Percentiles rank a stretch among this genome's conserved stretches.
Conservation (phyloP, 2,113 vertebrate genomes). For the Corythornis cristatus region DNA sequence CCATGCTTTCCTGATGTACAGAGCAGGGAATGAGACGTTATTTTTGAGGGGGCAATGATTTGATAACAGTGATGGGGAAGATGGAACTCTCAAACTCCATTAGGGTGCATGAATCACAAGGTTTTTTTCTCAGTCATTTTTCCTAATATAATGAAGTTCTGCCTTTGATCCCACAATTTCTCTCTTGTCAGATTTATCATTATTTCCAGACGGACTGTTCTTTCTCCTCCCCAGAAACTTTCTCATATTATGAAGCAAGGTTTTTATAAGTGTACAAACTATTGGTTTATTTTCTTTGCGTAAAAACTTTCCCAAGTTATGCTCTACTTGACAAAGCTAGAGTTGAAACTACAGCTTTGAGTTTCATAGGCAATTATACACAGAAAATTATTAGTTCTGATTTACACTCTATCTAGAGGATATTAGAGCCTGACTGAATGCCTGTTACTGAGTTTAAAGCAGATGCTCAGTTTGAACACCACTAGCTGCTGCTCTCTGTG, state of each 20-base stretch:
- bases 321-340: not conserved
- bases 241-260: not conserved
- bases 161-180: constrained; percentile 12
- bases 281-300: not conserved
- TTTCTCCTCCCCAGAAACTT: not conserved
- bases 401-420: not conserved
- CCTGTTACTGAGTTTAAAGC: not conserved
- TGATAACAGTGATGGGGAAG: constrained; percentile 20
- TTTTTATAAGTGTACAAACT: not conserved
- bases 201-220: not conserved
- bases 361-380: not conserved
- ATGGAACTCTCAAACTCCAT: constrained; percentile 16
- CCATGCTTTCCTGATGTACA: not conserved
- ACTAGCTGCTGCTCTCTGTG: not conserved
- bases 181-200: constrained; percentile 24
- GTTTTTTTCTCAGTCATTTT: constrained; percentile 43
- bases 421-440: not conserved
- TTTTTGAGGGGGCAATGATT: constrained; percentile 13
- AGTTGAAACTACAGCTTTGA: not conserved
- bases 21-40: not conserved
- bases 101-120: constrained; percentile 29
- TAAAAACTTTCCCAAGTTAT: not conserved
- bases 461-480: not conserved
- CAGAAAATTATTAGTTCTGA: not conserved
- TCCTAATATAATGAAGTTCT: constrained; percentile 34